Percentiles rank a stretch among this genome's conserved stretches.
These are phyloP conservation scores for Xiphophorus couchianus DNA, from an alignment of 2,113 vertebrate genomes.

Conservation along the genomic window DNA sequence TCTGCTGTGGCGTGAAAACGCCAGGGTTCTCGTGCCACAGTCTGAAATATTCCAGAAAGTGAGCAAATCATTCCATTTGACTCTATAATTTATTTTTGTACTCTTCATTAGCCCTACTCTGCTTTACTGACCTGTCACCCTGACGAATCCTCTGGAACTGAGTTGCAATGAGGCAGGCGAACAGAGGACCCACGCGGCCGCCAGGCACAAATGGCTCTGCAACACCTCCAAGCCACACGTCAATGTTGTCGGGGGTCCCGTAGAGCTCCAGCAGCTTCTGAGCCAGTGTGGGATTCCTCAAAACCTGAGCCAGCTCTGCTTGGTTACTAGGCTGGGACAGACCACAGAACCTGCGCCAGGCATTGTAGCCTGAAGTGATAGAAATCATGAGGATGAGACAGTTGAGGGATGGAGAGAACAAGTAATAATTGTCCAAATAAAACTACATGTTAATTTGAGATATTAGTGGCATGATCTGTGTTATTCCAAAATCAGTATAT, in stretches of 20 bases:
- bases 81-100: background rate
- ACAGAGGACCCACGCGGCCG: slow-evolving; percentile 85
- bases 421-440: background rate
- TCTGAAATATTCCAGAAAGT: slow-evolving; percentile 41
- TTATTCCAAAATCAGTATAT: no score
- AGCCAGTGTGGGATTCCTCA: slow-evolving; percentile 72
- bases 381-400: background rate
- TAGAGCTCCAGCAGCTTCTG: slow-evolving; percentile 71
- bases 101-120: background rate
- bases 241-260: slow-evolving; percentile 76
- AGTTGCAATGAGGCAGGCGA: slow-evolving; percentile 77
- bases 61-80: background rate
- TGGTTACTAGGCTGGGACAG: slow-evolving; percentile 72
- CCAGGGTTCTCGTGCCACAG: slow-evolving; percentile 76
- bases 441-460: background rate
- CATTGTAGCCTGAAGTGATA: slow-evolving; percentile 76
- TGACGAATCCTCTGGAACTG: slow-evolving; percentile 78
- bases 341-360: slow-evolving; percentile 77
- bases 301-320: slow-evolving; percentile 59
- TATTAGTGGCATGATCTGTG: background rate
- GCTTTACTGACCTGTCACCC: slow-evolving; percentile 76
- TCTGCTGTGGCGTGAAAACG: slow-evolving; percentile 71
- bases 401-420: background rate
- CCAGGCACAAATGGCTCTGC: slow-evolving; percentile 78
- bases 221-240: slow-evolving; percentile 81